Evolutionary conservation across 2,888 invertebrate genomes (phyloP), one percentile per base, ranked within the genome.

Genomic region (Lacanobia wlatinum): DNA sequence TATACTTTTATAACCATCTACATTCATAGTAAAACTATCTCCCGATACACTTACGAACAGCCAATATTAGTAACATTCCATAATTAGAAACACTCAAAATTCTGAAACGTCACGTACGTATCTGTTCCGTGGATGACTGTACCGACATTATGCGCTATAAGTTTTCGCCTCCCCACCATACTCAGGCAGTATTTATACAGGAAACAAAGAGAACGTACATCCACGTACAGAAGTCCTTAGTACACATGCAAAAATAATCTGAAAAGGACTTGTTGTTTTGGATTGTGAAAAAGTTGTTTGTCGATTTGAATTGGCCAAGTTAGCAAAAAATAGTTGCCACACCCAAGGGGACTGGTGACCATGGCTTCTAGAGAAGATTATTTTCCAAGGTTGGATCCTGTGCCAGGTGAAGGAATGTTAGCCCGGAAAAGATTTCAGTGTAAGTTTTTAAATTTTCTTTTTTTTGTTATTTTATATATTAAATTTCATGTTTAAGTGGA

Each of bases 341-440:
- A 23, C 28, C 59, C 28, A 56, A 23, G 48, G 34, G 43, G 38
- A 23, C 7, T 21, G 10, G 23, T 28, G 6, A 34, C 8, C 2
- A 78, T 78, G 80, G 70, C 43, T 16, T 46, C 18, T 10, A 28
- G 16, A 10, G 46, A 34, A 52, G 46, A 52, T 6, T 8, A 28
- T 0, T 40, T 40, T 0, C 34, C 23, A 16, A 58, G 40, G n/a
- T 3, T 70, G 61, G 77, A 81, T 1, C 66, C 67, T 8, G 60
- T 66, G 1, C 72, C 67, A 18, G 72, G 82, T 2, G 78, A 59
- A 46, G 40, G 72, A n/a, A 21, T 28, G 48, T 48, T 79, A n/a
- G 18, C 46, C 2, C 38, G 83, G 23, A 81, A 83, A 38, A 59
- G 48, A 52, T 56, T 72, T 28, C 38, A 0, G 7, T 12, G 81